Conservation (phyloP, 2,113 vertebrate genomes). For the Ursus arctos region DNA sequence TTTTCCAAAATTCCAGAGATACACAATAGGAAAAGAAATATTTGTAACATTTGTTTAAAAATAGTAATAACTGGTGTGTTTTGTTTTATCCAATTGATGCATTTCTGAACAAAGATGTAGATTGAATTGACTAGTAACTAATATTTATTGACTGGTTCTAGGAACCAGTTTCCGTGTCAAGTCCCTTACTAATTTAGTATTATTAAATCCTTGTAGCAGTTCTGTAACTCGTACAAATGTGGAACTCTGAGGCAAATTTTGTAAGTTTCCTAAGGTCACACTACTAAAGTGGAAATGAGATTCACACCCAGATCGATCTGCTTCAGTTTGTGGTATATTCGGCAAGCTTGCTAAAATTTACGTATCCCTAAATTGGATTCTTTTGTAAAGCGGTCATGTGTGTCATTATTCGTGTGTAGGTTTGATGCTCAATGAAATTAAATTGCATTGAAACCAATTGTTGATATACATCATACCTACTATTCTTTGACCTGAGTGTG, state of each 20-base stretch:
- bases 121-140: conserved; percentile 20
- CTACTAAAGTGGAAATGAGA: background rate
- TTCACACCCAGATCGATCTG: background rate
- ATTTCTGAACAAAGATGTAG: background rate
- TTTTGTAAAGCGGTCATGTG: background rate
- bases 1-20: conserved; percentile 29
- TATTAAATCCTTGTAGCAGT: background rate
- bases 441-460: background rate
- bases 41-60: background rate
- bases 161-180: background rate
- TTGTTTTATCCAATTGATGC: background rate
- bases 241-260: background rate
- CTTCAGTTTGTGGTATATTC: background rate
- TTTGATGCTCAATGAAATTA: background rate
- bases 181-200: background rate
- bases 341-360: background rate
- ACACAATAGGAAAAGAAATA: background rate
- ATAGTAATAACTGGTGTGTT: background rate
- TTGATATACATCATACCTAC: background rate
- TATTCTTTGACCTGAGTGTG: background rate
- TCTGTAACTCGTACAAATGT: background rate
- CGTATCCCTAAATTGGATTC: background rate
- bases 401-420: background rate
- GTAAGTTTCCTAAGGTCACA: background rate
- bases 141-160: background rate